A percentile compares a stretch with the other conserved stretches of the same genome.
phyloP scores from a whole-genome alignment of 1,140 invertebrate genomes.

The Euura saliciscinereae region DNA sequence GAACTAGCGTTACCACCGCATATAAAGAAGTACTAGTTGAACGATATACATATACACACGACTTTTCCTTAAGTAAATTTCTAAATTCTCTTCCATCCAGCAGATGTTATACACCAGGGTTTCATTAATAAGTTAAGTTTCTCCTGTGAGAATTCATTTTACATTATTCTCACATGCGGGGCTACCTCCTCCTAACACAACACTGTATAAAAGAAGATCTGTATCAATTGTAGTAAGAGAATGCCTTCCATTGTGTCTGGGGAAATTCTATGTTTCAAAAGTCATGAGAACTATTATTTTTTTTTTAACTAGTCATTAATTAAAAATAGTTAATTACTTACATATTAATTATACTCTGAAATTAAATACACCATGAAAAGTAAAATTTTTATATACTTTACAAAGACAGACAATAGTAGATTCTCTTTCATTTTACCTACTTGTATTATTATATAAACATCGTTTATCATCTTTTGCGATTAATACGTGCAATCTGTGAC shows the following conservation, averaged over 20 bases:
- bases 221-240: slow-evolving; percentile 2
- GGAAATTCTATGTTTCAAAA: not conserved
- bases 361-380: not conserved
- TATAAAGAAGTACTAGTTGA: too few relatives aligned
- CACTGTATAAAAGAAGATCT: not conserved
- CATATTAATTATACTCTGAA: not conserved
- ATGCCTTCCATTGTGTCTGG: slow-evolving; percentile 4
- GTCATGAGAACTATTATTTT: not conserved
- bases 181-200: not conserved
- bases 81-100: not conserved
- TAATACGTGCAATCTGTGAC: too few relatives aligned
- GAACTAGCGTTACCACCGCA: not conserved
- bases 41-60: too few relatives aligned
- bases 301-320: not conserved
- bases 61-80: slow-evolving; percentile 8
- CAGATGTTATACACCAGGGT: slow-evolving; percentile 8
- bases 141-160: slow-evolving; percentile 13
- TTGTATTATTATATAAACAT: too few relatives aligned
- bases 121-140: slow-evolving; percentile 14
- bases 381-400: not conserved
- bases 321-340: not conserved
- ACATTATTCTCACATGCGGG: not conserved
- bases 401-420: not conserved
- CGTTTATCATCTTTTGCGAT: too few relatives aligned
- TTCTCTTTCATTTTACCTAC: not conserved